phyloP scores from a whole-genome alignment of 2,888 invertebrate genomes.

The Watsonalla binaria region DNA sequence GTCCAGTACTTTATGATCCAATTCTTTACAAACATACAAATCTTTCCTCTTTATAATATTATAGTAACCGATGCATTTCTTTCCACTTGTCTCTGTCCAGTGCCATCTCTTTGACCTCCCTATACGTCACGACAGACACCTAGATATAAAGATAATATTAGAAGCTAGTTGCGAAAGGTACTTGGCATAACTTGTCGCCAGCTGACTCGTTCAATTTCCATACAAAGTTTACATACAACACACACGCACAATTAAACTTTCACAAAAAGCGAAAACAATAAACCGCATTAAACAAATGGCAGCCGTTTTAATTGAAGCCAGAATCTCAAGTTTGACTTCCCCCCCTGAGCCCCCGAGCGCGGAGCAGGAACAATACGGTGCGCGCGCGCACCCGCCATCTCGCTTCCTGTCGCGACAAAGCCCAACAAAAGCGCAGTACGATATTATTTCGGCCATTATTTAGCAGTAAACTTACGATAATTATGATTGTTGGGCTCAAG shows the following conservation, averaged over 20 bases:
- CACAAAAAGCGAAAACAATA: constrained; percentile 5
- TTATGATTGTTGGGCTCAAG: constrained; percentile 48
- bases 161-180: background rate
- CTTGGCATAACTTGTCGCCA: background rate
- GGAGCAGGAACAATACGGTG: background rate
- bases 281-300: constrained; percentile 2
- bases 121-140: no score
- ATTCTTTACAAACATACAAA: no score
- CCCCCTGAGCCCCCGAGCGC: background rate
- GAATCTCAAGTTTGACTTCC: background rate
- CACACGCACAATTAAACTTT: background rate
- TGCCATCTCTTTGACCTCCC: no score
- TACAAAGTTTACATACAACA: background rate
- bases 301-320: constrained; percentile 24
- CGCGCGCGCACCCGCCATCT: constrained; percentile 39
- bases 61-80: no score
- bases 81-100: no score
- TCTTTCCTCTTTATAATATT: no score
- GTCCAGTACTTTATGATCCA: no score
- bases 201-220: background rate
- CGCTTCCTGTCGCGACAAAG: constrained; percentile 49
- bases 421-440: constrained; percentile 70
- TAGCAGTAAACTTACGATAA: constrained; percentile 44
- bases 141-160: background rate
- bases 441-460: constrained; percentile 52